Conservation (phyloP, 2,797 vertebrate genomes). For the Thamnophis elegans region DNA sequence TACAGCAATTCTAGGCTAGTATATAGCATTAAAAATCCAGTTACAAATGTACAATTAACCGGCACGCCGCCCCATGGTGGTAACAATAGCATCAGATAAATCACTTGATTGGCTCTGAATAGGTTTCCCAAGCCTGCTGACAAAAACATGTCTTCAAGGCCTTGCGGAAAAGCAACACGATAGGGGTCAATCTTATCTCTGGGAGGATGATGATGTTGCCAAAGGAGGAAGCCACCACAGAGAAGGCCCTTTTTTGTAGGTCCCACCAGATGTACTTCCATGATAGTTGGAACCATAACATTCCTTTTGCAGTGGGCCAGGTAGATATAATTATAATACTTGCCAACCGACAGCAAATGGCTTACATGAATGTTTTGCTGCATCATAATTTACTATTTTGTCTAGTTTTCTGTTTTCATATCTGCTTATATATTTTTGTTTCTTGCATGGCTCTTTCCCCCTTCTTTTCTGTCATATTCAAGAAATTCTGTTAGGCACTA, state of each 20-base stretch:
- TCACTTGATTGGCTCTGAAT: background rate
- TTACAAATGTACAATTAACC: background rate
- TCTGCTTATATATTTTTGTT: slow-evolving; percentile 64
- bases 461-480: slow-evolving; percentile 63
- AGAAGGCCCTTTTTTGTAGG: background rate
- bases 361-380: background rate
- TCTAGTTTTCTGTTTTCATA: slow-evolving; percentile 45
- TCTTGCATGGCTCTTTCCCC: slow-evolving; percentile 56
- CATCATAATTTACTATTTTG: background rate
- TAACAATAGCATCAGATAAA: background rate
- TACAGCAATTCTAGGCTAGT: background rate
- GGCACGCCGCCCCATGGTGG: background rate
- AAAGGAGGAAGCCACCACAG: background rate
- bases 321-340: background rate
- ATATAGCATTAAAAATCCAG: background rate
- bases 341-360: background rate
- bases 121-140: background rate
- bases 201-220: background rate
- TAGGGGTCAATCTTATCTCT: background rate
- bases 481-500: slow-evolving; percentile 85
- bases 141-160: background rate
- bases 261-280: background rate
- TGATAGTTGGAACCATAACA: background rate
- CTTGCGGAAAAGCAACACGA: background rate
- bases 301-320: background rate